phyloP scores from a whole-genome alignment of 2,888 invertebrate species.

The Melanophora roralis region DNA sequence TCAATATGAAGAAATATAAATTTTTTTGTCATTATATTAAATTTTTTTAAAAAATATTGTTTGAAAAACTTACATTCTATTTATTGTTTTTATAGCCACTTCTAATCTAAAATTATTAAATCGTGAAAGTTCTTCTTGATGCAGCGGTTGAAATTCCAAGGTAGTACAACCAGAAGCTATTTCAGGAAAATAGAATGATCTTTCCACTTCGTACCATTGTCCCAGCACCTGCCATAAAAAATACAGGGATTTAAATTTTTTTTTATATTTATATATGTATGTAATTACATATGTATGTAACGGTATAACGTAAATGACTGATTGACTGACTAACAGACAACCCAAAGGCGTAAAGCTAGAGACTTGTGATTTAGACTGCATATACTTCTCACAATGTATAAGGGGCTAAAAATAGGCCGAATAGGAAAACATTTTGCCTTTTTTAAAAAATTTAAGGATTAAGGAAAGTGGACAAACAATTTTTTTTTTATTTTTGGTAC shows the following conservation, averaged over 20 bases:
- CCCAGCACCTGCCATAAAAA: constrained; percentile 78
- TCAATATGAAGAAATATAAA: constrained; percentile 57
- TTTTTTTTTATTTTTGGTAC: too few relatives aligned
- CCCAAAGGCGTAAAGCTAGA: too few relatives aligned
- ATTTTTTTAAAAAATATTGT: not conserved
- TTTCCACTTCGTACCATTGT: constrained; percentile 86
- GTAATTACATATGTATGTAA: too few relatives aligned
- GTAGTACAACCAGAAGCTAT: constrained; percentile 84
- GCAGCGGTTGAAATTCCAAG: constrained; percentile 79
- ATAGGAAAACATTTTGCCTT: too few relatives aligned
- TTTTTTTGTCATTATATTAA: not conserved
- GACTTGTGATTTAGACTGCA: too few relatives aligned
- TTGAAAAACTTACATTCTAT: constrained; percentile 80
- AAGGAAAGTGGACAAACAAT: too few relatives aligned
- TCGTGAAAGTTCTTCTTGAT: constrained; percentile 69
- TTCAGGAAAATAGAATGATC: constrained; percentile 86
- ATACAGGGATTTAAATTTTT: not conserved
- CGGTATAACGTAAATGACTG: not conserved
- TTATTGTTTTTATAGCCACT: constrained; percentile 82
- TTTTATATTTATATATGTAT: too few relatives aligned
- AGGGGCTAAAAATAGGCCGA: too few relatives aligned
- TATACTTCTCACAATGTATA: too few relatives aligned
- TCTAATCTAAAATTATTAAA: constrained; percentile 80
- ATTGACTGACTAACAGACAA: too few relatives aligned
- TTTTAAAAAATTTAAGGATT: too few relatives aligned